Evolutionary conservation across 2,888 invertebrate genomes (phyloP), one percentile per base, ranked within the genome.

Genomic region (Dynastes hyllus): DNA sequence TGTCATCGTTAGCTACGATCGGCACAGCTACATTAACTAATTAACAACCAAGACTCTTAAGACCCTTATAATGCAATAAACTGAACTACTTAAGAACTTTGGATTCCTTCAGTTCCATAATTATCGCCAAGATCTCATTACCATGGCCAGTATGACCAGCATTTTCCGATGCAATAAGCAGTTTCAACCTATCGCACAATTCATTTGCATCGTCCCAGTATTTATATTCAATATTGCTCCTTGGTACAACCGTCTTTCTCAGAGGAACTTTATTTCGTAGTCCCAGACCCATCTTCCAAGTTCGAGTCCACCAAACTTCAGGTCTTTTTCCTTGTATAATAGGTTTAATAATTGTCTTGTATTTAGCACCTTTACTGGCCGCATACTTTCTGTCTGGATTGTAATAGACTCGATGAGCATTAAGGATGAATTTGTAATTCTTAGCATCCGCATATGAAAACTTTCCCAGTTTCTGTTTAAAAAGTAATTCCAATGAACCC

Each of bases 81-180:
- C 51, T 5, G 51, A 51, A 51, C 8, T 51, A 51, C 8, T 51
- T 3, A 51, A 82, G 80, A 67, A 83, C 80, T 29, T 80, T 73
- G 40, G 79, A 79, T 79, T 84, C 83, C 71, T 66, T 78, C 80
- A 83, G 80, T 81, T 84, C 84, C 81, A 86, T 85, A 40, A 87
- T 83, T 37, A 87, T 87, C n/a, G 87, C 85, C 27, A 86, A 81
- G 45, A 87, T 88, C 84, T 88, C 87, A 78, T 86, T 86, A 65
- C 81, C 78, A 76, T 85, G 85, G 71, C 78, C 81, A 29, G 76
- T 83, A 80, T 86, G 81, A 27, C 85, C 87, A 40, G 85, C 85
- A 76, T 80, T 63, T 83, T 84, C 80, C 32, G 86, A 86, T 29
- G 86, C n/a, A n/a, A n/a, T n/a, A n/a, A n/a, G n/a, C n/a, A n/a